Evolutionary conservation across 2,888 invertebrate genomes (phyloP).

Genomic region (Dicyrtomina minuta): DNA sequence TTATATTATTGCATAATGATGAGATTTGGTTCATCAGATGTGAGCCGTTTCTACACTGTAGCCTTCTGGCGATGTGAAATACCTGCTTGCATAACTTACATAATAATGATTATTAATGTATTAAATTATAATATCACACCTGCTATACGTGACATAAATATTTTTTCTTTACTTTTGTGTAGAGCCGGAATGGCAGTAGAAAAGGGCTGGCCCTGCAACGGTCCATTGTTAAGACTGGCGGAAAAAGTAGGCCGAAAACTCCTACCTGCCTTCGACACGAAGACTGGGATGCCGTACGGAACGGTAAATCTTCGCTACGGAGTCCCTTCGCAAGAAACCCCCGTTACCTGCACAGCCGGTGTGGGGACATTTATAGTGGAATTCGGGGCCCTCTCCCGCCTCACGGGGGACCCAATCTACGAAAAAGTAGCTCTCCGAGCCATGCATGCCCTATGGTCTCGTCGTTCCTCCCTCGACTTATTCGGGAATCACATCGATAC

Average conservation of each 20-base stretch:
- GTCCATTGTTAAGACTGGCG: constrained; percentile 86
- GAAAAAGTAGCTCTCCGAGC: constrained; percentile 69
- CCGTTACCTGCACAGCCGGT: constrained; percentile 70
- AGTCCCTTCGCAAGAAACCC: constrained; percentile 36
- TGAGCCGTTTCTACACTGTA: too few species aligned
- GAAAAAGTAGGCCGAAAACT: constrained; percentile 91
- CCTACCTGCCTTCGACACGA: constrained; percentile 83
- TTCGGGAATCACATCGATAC: constrained; percentile 95
- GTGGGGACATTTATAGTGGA: constrained; percentile 96
- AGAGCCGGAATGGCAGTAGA: constrained; percentile 78
- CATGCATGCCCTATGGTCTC: neutral
- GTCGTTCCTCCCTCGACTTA: constrained; percentile 28
- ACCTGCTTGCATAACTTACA: too few species aligned
- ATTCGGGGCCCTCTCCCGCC: constrained; percentile 87
- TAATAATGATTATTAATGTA: too few species aligned
- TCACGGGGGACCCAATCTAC: constrained; percentile 92
- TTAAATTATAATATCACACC: too few species aligned
- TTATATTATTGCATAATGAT: too few species aligned
- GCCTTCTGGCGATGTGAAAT: too few species aligned
- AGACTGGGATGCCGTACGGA: constrained; percentile 95
- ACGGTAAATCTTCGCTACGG: constrained; percentile 71
- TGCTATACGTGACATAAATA: neutral
- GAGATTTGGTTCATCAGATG: too few species aligned
- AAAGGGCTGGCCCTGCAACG: constrained; percentile 96
- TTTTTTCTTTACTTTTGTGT: constrained; percentile 29